These are phyloP conservation scores for Amphibalanus amphitrite DNA, from an alignment of 1,140 invertebrate species.

Conservation along the genomic window DNA sequence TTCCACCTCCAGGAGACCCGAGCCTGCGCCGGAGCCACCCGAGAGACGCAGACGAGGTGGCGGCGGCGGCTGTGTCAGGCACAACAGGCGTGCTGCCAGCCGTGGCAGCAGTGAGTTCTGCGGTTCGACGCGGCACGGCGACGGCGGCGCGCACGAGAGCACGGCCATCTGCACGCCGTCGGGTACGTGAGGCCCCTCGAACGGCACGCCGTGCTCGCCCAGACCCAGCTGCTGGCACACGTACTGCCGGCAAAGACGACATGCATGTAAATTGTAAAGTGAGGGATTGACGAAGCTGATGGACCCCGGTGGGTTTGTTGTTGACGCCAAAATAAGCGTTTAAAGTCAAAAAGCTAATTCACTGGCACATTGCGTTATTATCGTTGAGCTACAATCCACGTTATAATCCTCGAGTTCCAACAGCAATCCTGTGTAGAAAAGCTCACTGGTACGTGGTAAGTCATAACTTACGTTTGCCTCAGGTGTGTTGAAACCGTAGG, in stretches of 20 bases:
- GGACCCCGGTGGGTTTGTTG: no score
- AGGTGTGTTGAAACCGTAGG: not conserved
- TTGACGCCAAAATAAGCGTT: no score
- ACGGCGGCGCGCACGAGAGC: not conserved
- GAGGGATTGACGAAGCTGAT: no score
- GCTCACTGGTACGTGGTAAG: no score
- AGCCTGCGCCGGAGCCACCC: not conserved
- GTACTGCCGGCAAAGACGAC: not conserved
- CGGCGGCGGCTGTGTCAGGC: not conserved
- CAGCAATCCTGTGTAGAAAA: no score
- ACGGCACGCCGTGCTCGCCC: not conserved
- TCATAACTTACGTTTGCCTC: not conserved
- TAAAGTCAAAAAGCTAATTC: no score
- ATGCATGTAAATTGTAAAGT: no score
- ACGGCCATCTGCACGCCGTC: conserved; percentile 1
- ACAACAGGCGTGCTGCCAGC: not conserved
- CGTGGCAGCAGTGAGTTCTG: not conserved
- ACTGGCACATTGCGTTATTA: no score
- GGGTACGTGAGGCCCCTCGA: not conserved
- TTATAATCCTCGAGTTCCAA: no score
- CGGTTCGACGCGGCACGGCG: not conserved
- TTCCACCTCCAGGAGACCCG: not conserved
- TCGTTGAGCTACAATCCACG: no score
- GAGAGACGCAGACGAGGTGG: not conserved
- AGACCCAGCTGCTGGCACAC: not conserved